Evolutionary conservation across 1,140 invertebrate species (phyloP), one percentile per base, ranked within the genome.

Genomic region (Catajapyx aquilonaris): DNA sequence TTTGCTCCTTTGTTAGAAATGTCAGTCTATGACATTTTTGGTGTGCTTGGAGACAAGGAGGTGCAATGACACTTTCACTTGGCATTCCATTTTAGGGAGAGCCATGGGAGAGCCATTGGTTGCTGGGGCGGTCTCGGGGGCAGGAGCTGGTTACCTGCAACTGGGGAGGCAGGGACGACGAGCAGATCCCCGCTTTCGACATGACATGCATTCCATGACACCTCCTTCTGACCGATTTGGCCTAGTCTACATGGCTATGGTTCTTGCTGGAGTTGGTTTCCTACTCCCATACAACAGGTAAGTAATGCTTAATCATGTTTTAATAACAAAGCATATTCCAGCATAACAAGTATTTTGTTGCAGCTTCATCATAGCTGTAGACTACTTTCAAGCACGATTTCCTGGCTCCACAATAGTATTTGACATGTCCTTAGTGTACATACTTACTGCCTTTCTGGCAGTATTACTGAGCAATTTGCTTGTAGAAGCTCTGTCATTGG

Each of bases 351-450:
- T 21, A 41, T 44, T 43, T 46, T 41, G 43, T 64, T 67, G 34
- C 61, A 84, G 81, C 51, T 87, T 87, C 53, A 81, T 87, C 41
- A 83, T 84, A 52, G 81, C 83, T 4, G 81, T 83, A 32, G 84
- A 87, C 57, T 87, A 81, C 51, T 87, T 84, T 59, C 78, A 87
- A 64, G 60, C 62, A 1, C 66, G 75, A 32, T 91, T 81, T 57
- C 81, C 81, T 1, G 69, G 69, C 11, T 73, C 76, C 0, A 80
- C 79, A 0, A 81, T 91, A 37, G 74, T 88, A 43, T 84, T 88
- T 53, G 84, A 90, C 54, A 86, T 91, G 76, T 85, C 80, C 11
- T 67, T 84, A 21, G 79, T 86, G 18, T 90, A 88, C 52, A 87
- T 90, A 42, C 64, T 77, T 9, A 73, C 81, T 40, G 81, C 84